These are phyloP conservation scores for Brevimyrus niger DNA, from an alignment of 2,113 vertebrate species.

Conservation along the genomic window DNA sequence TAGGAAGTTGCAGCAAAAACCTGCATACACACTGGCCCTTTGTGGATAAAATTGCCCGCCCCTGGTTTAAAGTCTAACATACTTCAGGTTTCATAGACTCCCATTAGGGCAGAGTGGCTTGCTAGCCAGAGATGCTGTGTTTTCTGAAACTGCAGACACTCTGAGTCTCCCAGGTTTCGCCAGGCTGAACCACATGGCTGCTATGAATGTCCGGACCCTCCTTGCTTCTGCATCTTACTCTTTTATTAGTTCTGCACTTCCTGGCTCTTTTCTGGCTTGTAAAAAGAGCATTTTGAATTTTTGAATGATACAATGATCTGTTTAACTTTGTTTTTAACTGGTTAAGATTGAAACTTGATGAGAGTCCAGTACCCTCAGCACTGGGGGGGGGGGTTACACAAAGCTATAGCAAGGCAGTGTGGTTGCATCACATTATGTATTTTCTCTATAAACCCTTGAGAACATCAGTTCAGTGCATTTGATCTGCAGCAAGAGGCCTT, in stretches of 20 bases:
- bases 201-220: neutral
- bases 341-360: neutral
- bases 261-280: neutral
- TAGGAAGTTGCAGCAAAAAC: no score
- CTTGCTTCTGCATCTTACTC: neutral
- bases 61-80: neutral
- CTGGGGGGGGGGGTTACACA: neutral
- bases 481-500: neutral
- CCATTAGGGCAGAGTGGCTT: neutral
- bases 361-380: neutral
- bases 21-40: no score
- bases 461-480: neutral
- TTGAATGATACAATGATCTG: neutral
- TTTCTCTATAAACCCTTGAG: neutral
- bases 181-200: neutral
- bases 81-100: neutral
- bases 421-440: neutral
- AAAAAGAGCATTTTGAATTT: neutral
- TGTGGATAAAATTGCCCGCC: no score
- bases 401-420: neutral
- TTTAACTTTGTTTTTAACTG: neutral
- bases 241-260: neutral
- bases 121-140: neutral
- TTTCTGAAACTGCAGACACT: neutral
- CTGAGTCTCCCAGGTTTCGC: neutral